These are phyloP conservation scores for Psittacara wagleri DNA, from an alignment of 2,113 vertebrate species.

Conservation along the genomic window DNA sequence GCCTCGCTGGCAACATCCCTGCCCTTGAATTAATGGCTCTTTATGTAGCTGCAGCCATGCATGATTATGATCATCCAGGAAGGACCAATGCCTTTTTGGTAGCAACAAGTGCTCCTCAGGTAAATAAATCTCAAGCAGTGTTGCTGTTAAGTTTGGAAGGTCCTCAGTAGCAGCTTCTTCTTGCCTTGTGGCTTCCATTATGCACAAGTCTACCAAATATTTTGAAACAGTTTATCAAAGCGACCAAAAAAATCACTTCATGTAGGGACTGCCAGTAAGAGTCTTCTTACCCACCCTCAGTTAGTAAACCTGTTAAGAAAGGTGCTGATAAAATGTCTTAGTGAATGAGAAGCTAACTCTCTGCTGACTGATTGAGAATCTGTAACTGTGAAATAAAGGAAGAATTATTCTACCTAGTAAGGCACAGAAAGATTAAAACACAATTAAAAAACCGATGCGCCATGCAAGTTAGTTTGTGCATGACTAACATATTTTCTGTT, in stretches of 20 bases:
- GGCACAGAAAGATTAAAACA: neutral
- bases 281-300: neutral
- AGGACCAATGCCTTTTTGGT: conserved; percentile 97
- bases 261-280: neutral
- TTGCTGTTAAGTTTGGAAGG: neutral
- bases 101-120: conserved; percentile 95
- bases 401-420: neutral
- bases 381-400: neutral
- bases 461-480: neutral
- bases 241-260: neutral
- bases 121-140: conserved; percentile 28
- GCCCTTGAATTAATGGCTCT: conserved; percentile 96
- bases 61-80: conserved; percentile 96
- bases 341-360: neutral
- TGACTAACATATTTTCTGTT: neutral
- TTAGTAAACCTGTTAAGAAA: neutral
- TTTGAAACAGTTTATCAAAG: neutral
- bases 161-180: neutral
- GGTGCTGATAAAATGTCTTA: neutral
- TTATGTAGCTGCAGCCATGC: conserved; percentile 98
- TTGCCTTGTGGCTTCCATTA: neutral
- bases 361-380: neutral
- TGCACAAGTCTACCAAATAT: neutral
- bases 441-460: neutral
- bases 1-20: conserved; percentile 94